Conservation (phyloP, 1,140 invertebrate genomes). For the Aphaenogaster floridana region DNA sequence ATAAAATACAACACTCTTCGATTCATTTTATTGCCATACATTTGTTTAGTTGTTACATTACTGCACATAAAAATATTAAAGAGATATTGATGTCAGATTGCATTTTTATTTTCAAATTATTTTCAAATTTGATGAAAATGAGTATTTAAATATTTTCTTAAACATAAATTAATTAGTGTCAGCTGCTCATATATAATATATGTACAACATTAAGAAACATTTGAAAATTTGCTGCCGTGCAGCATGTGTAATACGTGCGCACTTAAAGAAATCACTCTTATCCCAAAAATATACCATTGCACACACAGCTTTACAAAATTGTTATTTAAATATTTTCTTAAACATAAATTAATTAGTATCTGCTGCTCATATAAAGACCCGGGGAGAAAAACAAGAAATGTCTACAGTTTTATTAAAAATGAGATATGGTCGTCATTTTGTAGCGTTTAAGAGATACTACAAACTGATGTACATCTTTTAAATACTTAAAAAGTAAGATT, state of each 20-base stretch:
- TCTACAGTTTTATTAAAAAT: too few relatives aligned
- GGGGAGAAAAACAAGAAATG: too few relatives aligned
- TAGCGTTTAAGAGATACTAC: too few relatives aligned
- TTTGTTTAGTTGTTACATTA: neutral
- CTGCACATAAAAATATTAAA: neutral
- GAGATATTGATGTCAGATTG: neutral
- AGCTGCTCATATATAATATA: neutral
- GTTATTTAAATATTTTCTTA: neutral
- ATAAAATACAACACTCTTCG: neutral
- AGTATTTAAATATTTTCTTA: neutral
- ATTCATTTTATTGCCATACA: slow-evolving; percentile 17
- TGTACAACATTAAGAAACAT: neutral
- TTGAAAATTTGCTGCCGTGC: neutral
- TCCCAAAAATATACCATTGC: neutral
- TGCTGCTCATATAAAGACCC: neutral
- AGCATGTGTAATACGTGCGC: neutral
- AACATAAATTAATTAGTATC: neutral
- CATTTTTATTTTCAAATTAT: neutral
- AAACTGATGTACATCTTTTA: too few relatives aligned
- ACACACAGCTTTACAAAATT: too few relatives aligned
- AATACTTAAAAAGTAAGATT: too few relatives aligned
- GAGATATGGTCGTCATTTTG: too few relatives aligned
- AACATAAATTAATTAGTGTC: neutral
- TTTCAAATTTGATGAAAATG: neutral
- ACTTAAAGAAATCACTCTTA: neutral